Conservation (phyloP, 2,888 invertebrate species). For the Callyntrura guangdongensis region DNA sequence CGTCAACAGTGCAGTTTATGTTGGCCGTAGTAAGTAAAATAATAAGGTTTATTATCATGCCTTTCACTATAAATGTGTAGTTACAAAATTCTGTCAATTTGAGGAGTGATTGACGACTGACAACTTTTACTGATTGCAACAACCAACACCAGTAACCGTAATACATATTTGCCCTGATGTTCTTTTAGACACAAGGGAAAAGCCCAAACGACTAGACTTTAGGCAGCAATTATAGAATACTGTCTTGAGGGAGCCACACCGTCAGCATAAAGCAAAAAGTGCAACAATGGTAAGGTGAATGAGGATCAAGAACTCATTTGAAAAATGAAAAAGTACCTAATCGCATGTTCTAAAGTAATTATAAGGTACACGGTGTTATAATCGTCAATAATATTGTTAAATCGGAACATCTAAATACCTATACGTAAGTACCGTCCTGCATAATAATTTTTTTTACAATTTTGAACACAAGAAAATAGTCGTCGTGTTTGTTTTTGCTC, state of each 20-base stretch:
- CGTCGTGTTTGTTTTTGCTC: neutral
- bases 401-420: too few relatives aligned
- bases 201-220: neutral
- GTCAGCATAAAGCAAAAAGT: neutral
- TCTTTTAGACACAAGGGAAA: slow-evolving; percentile 20
- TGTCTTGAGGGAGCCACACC: neutral
- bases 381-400: neutral
- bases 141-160: neutral
- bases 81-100: neutral
- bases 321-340: neutral
- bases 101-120: slow-evolving; percentile 10
- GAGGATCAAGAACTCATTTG: neutral
- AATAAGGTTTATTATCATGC: neutral
- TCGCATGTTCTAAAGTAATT: neutral
- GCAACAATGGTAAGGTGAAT: slow-evolving; percentile 5
- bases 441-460: slow-evolving; percentile 28
- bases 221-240: neutral
- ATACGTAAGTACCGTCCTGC: slow-evolving; percentile 16
- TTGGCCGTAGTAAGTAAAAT: too few relatives aligned
- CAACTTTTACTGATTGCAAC: slow-evolving; percentile 59
- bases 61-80: neutral
- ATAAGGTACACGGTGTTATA: too few relatives aligned
- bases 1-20: slow-evolving; percentile 5
- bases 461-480: slow-evolving; percentile 28
- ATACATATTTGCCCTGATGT: too few relatives aligned